Evolutionary conservation across 2,797 vertebrate species (phyloP).

Genomic region (Brachyrhaphis roseni): DNA sequence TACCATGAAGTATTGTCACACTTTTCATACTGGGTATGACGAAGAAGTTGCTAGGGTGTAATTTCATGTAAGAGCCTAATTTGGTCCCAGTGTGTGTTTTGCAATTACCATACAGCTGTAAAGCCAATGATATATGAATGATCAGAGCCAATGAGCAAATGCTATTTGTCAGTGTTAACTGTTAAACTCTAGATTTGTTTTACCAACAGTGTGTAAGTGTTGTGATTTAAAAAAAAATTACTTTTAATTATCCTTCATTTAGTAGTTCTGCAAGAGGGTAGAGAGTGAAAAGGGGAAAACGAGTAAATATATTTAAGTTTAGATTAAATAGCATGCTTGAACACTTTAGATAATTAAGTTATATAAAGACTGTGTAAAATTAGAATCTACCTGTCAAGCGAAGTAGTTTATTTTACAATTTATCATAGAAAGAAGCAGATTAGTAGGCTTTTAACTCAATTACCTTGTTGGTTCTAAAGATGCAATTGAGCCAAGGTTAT

Average conservation of each 20-base stretch:
- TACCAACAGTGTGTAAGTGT: background rate
- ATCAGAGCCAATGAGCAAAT: background rate
- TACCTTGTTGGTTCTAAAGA: background rate
- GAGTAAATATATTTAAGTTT: background rate
- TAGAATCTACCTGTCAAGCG: background rate
- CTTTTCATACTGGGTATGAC: background rate
- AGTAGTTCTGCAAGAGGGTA: background rate
- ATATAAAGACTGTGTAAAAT: background rate
- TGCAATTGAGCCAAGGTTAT: background rate
- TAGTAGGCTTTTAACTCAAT: background rate
- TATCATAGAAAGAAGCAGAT: background rate
- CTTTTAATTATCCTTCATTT: background rate
- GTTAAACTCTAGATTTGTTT: background rate
- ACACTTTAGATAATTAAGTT: background rate
- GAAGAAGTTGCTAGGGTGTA: background rate
- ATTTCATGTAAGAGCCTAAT: background rate
- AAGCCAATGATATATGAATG: background rate
- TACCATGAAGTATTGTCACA: background rate
- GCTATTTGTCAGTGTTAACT: background rate
- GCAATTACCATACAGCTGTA: background rate
- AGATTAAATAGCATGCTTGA: background rate
- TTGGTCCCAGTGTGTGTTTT: background rate
- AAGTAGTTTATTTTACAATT: background rate
- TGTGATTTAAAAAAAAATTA: background rate
- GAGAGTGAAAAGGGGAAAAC: background rate